Evolutionary conservation across 1,140 invertebrate genomes (phyloP).

Genomic region (Euglossa dilemma): DNA sequence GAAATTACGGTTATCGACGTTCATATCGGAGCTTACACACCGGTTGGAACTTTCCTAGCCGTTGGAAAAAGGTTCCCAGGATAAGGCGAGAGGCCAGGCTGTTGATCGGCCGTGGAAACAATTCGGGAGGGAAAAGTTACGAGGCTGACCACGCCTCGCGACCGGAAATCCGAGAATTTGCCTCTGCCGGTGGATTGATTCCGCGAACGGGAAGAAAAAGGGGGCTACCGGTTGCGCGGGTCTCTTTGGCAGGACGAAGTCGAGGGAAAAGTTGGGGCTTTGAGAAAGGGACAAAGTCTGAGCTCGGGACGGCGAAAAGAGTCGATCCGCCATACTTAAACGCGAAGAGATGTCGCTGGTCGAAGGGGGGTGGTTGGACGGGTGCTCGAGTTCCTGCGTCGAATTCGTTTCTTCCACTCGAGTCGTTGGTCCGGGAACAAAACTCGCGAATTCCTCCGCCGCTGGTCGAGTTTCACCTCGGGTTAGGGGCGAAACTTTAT

Average conservation of each 20-base stretch:
- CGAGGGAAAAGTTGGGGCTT: neutral
- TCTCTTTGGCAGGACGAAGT: neutral
- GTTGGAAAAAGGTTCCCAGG: neutral
- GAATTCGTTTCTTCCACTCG: slow-evolving; percentile 51
- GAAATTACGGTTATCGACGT: slow-evolving; percentile 65
- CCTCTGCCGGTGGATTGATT: neutral
- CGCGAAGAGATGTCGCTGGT: slow-evolving; percentile 9
- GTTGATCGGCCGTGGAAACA: slow-evolving; percentile 15
- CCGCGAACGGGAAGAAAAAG: neutral
- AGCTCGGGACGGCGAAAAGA: neutral
- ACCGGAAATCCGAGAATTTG: neutral
- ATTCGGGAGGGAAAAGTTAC: neutral
- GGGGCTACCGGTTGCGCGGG: neutral
- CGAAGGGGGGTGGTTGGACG: too few relatives aligned
- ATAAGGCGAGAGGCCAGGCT: neutral
- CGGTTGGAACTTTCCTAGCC: neutral
- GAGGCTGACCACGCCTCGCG: neutral
- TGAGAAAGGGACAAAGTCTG: neutral
- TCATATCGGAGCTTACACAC: slow-evolving; percentile 41
- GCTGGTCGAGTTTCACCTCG: neutral
- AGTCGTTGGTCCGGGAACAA: slow-evolving; percentile 42
- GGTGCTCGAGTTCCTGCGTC: slow-evolving; percentile 18
- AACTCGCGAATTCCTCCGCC: slow-evolving; percentile 8
- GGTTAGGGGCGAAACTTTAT: neutral
- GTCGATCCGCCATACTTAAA: slow-evolving; percentile 31